Evolutionary conservation across 2,888 invertebrate species (phyloP), one percentile per base, ranked within the genome.

Genomic region (Leucophora obtusa): DNA sequence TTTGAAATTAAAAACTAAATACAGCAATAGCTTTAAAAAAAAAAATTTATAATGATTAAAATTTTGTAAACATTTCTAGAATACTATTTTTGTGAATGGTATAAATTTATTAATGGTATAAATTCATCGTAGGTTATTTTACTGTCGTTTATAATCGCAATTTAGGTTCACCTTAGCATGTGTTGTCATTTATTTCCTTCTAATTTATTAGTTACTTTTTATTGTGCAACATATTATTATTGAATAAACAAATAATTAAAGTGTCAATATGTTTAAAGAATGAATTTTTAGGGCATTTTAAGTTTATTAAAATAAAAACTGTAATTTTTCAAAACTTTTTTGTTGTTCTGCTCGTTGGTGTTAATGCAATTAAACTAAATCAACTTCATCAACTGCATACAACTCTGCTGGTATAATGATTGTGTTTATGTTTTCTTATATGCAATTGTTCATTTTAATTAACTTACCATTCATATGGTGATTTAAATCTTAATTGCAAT

Each of bases 251-350:
- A 70, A 74, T 56, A 79, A 79, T 74, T 79, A 74, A 74, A 79
- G 69, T 74, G 79, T 79, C 79, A 74, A 79, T 70, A 70, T 51
- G 74, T 14, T 70, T 59, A 65, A 47, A 66, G 58, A 79, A 65
- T 79, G 79, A 59, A 74, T 74, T 74, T 74, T 74, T 70, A 79
- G 79, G 79, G 70, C 74, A 79, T 59, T 74, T 79, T 43, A 18
- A 53, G 15, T n/a, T n/a, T 54, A 24, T 51, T 21, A 11, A 53
- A 63, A 47, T 58, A 33, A 35, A 72, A 78, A 63, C 51, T 73
- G 68, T 53, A 66, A 59, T n/a, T 63, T 74, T 58, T 2, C 47
- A 59, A 59, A 59, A 15, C 28, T 15, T 56, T 65, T 15, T 63
- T 15, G 4, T 14, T 28, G 11, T 21, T 21, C n/a, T 43, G 38